Percentiles rank a stretch among this genome's conserved stretches.
phyloP scores from a whole-genome alignment of 2,113 vertebrate species.

The Promerops cafer region DNA sequence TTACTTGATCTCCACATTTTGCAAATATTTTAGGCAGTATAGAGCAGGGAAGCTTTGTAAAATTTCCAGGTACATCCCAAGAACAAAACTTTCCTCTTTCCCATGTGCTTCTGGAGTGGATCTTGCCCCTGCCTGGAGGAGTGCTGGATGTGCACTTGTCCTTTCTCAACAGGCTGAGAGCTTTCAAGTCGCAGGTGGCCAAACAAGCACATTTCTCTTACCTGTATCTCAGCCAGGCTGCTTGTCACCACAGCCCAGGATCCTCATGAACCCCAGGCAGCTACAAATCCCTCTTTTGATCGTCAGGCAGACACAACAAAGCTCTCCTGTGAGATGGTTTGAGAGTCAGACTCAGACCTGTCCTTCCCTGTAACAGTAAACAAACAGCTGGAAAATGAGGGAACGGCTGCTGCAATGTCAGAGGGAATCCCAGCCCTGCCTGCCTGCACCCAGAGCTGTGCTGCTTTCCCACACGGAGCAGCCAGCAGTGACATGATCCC shows the following conservation, averaged over 20 bases:
- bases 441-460: not conserved
- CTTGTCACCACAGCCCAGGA: not conserved
- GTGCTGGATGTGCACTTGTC: not conserved
- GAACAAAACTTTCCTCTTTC: not conserved
- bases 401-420: not conserved
- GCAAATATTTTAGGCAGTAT: not conserved
- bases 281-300: not conserved
- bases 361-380: not conserved
- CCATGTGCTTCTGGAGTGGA: not conserved
- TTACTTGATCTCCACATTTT: rapidly evolving
- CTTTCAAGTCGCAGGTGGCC: not conserved
- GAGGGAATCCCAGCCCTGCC: not conserved
- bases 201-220: not conserved
- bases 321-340: not conserved
- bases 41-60: not conserved
- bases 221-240: not conserved
- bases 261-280: not conserved
- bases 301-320: not conserved
- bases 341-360: not conserved
- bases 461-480: rapidly evolving
- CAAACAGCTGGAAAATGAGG: not conserved
- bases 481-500: not conserved
- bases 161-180: not conserved
- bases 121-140: not conserved
- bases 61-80: not conserved